A percentile compares a stretch with the other conserved stretches of the same genome.
phyloP scores from a whole-genome alignment of 1,140 invertebrate species.

The Sitodiplosis mosellana region DNA sequence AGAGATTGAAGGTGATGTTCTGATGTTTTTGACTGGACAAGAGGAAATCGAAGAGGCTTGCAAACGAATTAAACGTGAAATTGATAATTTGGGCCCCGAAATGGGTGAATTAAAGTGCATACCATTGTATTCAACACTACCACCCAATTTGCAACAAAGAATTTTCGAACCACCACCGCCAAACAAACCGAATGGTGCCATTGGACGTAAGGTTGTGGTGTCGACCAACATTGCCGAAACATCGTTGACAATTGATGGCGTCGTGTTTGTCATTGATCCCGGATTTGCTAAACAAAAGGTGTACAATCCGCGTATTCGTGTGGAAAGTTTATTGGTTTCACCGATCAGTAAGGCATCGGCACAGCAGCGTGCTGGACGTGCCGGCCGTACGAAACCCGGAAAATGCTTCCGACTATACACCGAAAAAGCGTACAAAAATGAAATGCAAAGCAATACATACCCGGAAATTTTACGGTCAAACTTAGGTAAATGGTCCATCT shows the following conservation, averaged over 20 bases:
- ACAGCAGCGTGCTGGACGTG: slow-evolving; percentile 92
- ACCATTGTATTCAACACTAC: slow-evolving; percentile 94
- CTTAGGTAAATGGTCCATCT: slow-evolving; percentile 18
- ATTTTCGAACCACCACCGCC: slow-evolving; percentile 95
- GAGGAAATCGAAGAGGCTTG: slow-evolving; percentile 99
- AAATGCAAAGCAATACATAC: slow-evolving; percentile 99
- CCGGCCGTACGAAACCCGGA: slow-evolving; percentile 88
- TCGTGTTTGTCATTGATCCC: slow-evolving; percentile 99
- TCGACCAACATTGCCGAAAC: slow-evolving; percentile 99
- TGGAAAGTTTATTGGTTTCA: slow-evolving; percentile 93
- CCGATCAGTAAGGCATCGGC: slow-evolving; percentile 99
- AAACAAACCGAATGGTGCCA: slow-evolving; percentile 80
- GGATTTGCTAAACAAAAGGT: slow-evolving; percentile 99
- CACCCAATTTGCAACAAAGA: slow-evolving; percentile 90
- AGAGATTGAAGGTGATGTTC: slow-evolving; percentile 80
- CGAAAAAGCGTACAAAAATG: slow-evolving; percentile 94
- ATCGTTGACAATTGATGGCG: slow-evolving; percentile 96
- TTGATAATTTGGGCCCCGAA: slow-evolving; percentile 91
- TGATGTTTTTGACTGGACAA: slow-evolving; percentile 88
- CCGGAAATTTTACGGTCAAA: slow-evolving; percentile 75
- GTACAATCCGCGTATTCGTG: slow-evolving; percentile 91
- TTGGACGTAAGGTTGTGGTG: slow-evolving; percentile 91
- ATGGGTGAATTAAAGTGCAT: slow-evolving; percentile 97
- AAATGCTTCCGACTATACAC: slow-evolving; percentile 98
- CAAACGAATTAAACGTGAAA: slow-evolving; percentile 90